Conservation (phyloP, 2,113 vertebrate species). For the Silurus meridionalis region DNA sequence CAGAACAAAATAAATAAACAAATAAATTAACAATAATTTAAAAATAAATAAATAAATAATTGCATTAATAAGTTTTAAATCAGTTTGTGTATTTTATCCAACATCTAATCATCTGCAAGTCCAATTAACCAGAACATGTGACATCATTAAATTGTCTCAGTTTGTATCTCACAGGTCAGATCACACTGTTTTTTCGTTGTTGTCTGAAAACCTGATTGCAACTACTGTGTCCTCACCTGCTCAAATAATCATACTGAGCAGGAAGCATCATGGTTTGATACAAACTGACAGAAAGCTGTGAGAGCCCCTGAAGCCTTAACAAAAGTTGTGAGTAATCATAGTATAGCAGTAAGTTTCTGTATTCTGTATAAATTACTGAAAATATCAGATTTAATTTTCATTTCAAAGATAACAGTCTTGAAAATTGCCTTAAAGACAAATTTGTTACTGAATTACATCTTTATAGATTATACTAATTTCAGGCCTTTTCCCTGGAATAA, state of each 20-base stretch:
- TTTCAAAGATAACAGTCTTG: not conserved
- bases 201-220: not conserved
- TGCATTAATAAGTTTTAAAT: not conserved
- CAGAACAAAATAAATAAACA: not conserved
- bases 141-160: not conserved
- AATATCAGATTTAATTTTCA: constrained; percentile 57
- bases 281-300: not conserved
- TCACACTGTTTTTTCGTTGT: not conserved
- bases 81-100: not conserved
- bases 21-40: not conserved
- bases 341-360: not conserved
- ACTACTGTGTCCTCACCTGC: not conserved
- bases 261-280: not conserved
- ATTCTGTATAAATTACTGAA: constrained; percentile 1
- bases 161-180: not conserved
- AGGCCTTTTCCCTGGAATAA: constrained; percentile 39
- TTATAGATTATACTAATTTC: constrained; percentile 25
- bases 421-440: not conserved
- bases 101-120: not conserved
- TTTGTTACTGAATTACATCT: constrained; percentile 1
- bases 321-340: not conserved
- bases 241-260: not conserved
- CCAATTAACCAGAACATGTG: not conserved
- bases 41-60: not conserved
- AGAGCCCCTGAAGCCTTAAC: not conserved